Evolutionary conservation across 2,113 vertebrate genomes (phyloP).

Genomic region (Callithrix jacchus): DNA sequence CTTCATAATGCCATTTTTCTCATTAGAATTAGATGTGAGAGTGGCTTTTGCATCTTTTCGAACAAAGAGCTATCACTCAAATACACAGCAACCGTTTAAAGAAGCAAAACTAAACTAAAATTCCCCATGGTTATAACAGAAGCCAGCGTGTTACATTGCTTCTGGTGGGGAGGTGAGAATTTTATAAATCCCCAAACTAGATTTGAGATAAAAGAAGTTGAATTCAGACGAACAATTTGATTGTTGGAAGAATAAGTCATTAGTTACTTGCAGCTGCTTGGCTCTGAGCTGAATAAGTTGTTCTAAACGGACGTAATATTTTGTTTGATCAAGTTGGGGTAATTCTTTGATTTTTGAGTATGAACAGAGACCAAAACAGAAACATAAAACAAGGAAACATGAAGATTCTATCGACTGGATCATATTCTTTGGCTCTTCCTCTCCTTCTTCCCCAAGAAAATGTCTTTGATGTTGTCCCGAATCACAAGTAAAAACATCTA

Average conservation of each 20-base stretch:
- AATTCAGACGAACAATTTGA: background rate
- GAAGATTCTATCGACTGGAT: background rate
- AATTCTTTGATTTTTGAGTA: constrained; percentile 39
- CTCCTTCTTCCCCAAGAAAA: background rate
- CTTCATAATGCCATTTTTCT: constrained; percentile 81
- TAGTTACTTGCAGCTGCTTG: background rate
- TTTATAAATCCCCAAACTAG: background rate
- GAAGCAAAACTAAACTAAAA: constrained; percentile 34
- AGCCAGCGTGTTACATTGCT: background rate
- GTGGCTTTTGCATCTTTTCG: constrained; percentile 57
- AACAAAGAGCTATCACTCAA: constrained; percentile 79
- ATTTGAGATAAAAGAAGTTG: background rate
- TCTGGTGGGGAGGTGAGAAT: background rate
- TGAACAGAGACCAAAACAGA: constrained; percentile 10
- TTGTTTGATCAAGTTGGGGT: constrained; percentile 21
- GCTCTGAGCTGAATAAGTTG: constrained; percentile 10
- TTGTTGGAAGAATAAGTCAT: background rate
- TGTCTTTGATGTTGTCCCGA: background rate
- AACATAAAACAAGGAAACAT: constrained; percentile 37
- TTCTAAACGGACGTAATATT: constrained; percentile 36
- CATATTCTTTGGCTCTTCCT: background rate
- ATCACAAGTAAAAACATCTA: constrained; percentile 26
- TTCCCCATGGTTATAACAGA: background rate
- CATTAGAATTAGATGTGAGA: constrained; percentile 79
- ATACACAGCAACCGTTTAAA: constrained; percentile 31